These are phyloP conservation scores for Ascidia mentula DNA, from an alignment of 23 tunicate genomes.

Conservation along the genomic window DNA sequence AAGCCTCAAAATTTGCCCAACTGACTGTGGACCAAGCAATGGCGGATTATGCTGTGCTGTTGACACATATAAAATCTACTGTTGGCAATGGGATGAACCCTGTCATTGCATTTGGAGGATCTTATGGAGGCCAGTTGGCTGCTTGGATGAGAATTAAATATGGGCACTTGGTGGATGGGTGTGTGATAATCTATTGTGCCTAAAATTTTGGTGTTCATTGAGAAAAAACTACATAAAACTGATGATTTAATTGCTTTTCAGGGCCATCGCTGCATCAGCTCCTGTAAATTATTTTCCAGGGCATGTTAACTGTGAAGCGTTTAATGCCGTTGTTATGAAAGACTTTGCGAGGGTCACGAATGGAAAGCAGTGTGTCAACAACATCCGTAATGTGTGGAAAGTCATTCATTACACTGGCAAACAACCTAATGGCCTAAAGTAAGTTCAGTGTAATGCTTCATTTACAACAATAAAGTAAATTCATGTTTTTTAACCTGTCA, in stretches of 20 bases:
- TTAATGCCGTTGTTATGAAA: slow-evolving; percentile 52
- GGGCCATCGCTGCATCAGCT: slow-evolving; percentile 83
- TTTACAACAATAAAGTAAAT: too few relatives aligned
- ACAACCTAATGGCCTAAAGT: slow-evolving; percentile 49
- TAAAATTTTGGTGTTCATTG: not conserved
- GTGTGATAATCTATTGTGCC: not conserved
- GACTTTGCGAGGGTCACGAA: slow-evolving; percentile 28
- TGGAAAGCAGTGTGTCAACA: slow-evolving; percentile 62
- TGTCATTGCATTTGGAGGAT: slow-evolving; percentile 84
- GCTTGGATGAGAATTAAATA: slow-evolving; percentile 86
- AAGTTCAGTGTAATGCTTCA: too few relatives aligned
- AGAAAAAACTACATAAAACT: not conserved
- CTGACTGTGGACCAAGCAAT: slow-evolving; percentile 83
- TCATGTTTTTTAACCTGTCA: too few relatives aligned
- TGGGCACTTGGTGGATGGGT: slow-evolving; percentile 74
- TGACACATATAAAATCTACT: slow-evolving; percentile 34
- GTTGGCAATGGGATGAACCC: slow-evolving; percentile 22
- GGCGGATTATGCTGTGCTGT: slow-evolving; percentile 71
- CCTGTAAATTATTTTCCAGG: slow-evolving; percentile 71
- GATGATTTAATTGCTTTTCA: slow-evolving; percentile 5
- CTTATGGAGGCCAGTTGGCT: slow-evolving; percentile 87
- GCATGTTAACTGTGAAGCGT: slow-evolving; percentile 37
- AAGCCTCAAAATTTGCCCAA: slow-evolving; percentile 48
- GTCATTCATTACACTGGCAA: slow-evolving; percentile 41
- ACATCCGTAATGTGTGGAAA: slow-evolving; percentile 64